Evolutionary conservation across 2,113 vertebrate genomes (phyloP), one percentile per base, ranked within the genome.

Genomic region (Pomatorhinus ruficollis): DNA sequence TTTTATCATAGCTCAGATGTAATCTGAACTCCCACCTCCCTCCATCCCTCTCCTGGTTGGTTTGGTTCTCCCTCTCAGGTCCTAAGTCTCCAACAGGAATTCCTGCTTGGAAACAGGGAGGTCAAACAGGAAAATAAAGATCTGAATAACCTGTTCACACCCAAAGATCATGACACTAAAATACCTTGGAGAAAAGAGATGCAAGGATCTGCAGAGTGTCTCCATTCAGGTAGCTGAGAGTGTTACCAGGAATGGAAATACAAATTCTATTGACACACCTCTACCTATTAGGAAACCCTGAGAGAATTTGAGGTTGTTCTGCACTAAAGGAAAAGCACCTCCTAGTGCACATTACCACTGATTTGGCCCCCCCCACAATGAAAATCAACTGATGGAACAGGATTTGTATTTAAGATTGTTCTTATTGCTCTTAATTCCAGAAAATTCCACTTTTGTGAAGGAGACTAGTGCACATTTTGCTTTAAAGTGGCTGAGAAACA

Each of bases 11-110:
- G 52, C 20, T 90, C 78, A 24, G 31, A 64, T 76, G 30, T 49
- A 82, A n/a, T 88, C 84, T 45, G 45, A 94, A 40, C 50, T 74
- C 47, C 66, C 18, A 24, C 2, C 22, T 86, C 35, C 35, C 27
- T 27, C 39, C 16, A 33, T 35, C 16, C 4, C 0, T 14, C 10
- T 9, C 9, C 5, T 20, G 7, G 6, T 1, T 37, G 22, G 10
- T 66, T 78, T 52, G n/a, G 18, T 57, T 84, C 54, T 71, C 61
- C 22, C 70, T 90, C 37, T 59, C 40, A 37, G 40, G 35, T 30
- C n/a, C 2, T 10, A 9, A 2, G 0, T 19, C 59, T 72, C 30
- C 28, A 69, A 70, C 28, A 54, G 5, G 13, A 64, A 31, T 18
- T 12, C n/a, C 12, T 25, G 5, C 31, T 42, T 33, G 28, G 49